phyloP scores from a whole-genome alignment of 2,888 invertebrate genomes.

The Cheilosia grossa region DNA sequence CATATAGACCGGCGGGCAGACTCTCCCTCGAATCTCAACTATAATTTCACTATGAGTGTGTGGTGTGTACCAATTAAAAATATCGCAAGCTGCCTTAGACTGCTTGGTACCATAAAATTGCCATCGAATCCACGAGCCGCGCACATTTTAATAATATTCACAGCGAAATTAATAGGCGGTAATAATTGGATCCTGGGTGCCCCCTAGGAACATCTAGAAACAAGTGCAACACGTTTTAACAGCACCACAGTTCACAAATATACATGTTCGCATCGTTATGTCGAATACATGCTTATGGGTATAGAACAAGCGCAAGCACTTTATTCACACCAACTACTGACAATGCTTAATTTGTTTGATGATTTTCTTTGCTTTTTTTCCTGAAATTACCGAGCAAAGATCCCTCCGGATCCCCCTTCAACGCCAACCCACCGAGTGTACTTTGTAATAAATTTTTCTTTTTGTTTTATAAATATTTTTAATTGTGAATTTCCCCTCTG shows the following conservation, averaged over 20 bases:
- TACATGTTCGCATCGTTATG: background rate
- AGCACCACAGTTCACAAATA: background rate
- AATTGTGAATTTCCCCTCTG: slow-evolving; percentile 36
- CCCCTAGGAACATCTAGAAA: slow-evolving; percentile 53
- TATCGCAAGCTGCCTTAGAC: slow-evolving; percentile 58
- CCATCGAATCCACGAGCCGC: slow-evolving; percentile 38
- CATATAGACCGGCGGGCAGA: background rate
- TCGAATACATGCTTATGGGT: slow-evolving; percentile 6
- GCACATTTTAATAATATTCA: slow-evolving; percentile 65
- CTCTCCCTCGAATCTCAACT: slow-evolving; percentile 1
- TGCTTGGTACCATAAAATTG: slow-evolving; percentile 66
- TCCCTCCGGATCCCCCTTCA: slow-evolving; percentile 8
- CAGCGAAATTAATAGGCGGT: slow-evolving; percentile 70
- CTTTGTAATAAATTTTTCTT: slow-evolving; percentile 37
- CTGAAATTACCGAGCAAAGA: slow-evolving; percentile 27
- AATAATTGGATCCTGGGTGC: slow-evolving; percentile 69
- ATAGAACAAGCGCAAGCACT: slow-evolving; percentile 18
- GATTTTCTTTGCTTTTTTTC: slow-evolving; percentile 35
- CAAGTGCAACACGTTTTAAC: slow-evolving; percentile 65
- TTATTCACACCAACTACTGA: slow-evolving; percentile 39
- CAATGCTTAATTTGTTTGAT: slow-evolving; percentile 34
- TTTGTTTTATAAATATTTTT: slow-evolving; percentile 24
- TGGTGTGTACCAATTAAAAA: slow-evolving; percentile 56
- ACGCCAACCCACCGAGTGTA: slow-evolving; percentile 1
- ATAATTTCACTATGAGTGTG: background rate